Conservation (phyloP, 2,888 invertebrate genomes). For the Lochmaea capreae region DNA sequence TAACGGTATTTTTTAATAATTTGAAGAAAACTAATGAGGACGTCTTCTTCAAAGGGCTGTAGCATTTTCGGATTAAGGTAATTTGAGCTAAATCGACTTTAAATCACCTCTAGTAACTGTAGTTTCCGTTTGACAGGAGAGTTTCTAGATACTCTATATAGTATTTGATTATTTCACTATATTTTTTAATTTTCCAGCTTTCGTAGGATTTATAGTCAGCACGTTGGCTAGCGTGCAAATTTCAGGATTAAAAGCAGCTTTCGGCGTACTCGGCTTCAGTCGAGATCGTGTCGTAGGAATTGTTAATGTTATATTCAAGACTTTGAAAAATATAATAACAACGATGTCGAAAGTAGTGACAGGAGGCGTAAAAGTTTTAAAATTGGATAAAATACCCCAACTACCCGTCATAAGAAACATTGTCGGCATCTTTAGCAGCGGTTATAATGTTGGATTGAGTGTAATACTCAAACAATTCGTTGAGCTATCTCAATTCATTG, state of each 20-base stretch:
- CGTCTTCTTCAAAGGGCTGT: too few species aligned
- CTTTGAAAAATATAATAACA: background rate
- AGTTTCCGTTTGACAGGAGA: too few species aligned
- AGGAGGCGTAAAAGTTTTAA: background rate
- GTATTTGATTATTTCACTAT: background rate
- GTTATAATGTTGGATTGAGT: background rate
- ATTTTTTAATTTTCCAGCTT: slow-evolving; percentile 2
- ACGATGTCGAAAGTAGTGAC: background rate
- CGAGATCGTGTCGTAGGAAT: slow-evolving; percentile 3
- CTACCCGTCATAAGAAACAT: slow-evolving; percentile 38
- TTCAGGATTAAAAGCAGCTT: slow-evolving; percentile 25
- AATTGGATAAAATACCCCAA: slow-evolving; percentile 23
- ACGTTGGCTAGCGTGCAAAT: slow-evolving; percentile 21
- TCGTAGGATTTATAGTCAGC: slow-evolving; percentile 20
- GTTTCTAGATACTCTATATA: background rate
- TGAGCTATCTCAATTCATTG: slow-evolving; percentile 30
- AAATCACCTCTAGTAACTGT: too few species aligned
- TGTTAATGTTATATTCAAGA: background rate
- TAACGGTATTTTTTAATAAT: too few species aligned
- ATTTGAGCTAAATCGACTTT: too few species aligned
- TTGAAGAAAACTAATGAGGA: too few species aligned
- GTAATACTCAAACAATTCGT: background rate
- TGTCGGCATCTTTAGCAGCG: background rate
- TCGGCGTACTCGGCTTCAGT: slow-evolving; percentile 11
- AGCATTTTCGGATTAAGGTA: too few species aligned